Evolutionary conservation across 2,888 invertebrate genomes (phyloP).

Genomic region (Orthonevra nobilis): DNA sequence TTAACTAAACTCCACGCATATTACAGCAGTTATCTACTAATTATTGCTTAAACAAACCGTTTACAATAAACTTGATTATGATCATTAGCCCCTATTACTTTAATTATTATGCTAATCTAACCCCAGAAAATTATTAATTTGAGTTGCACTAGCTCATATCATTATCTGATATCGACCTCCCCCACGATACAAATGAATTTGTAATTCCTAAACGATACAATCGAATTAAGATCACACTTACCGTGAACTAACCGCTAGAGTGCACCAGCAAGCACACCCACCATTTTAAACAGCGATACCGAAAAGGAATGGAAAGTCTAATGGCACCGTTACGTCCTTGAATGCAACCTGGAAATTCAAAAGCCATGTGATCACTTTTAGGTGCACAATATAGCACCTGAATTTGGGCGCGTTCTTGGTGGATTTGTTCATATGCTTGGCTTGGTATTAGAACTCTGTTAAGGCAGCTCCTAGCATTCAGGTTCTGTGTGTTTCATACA

Average conservation of each 20-base stretch:
- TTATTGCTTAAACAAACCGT: slow-evolving; percentile 6
- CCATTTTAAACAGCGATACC: slow-evolving; percentile 39
- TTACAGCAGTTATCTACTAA: slow-evolving; percentile 15
- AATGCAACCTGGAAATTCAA: slow-evolving; percentile 46
- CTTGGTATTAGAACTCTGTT: slow-evolving; percentile 36
- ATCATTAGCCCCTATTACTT: slow-evolving; percentile 32
- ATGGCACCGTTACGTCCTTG: slow-evolving; percentile 63
- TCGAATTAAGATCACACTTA: slow-evolving; percentile 33
- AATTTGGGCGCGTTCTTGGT: slow-evolving; percentile 63
- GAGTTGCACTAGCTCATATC: slow-evolving; percentile 21
- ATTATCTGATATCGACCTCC: slow-evolving; percentile 43
- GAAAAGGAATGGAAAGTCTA: slow-evolving; percentile 53
- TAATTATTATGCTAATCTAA: slow-evolving; percentile 35
- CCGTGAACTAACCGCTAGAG: slow-evolving; percentile 36
- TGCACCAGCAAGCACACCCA: slow-evolving; percentile 27
- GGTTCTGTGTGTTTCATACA: slow-evolving; percentile 53
- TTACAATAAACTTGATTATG: slow-evolving; percentile 8
- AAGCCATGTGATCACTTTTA: slow-evolving; percentile 56
- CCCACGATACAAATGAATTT: slow-evolving; percentile 16
- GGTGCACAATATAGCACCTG: slow-evolving; percentile 65
- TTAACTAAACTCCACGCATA: background rate
- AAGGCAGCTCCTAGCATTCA: slow-evolving; percentile 45
- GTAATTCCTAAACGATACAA: slow-evolving; percentile 26
- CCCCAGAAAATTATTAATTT: slow-evolving; percentile 18
- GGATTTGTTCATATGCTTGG: slow-evolving; percentile 40